phyloP scores from a whole-genome alignment of 2,888 invertebrate genomes.

The Isoperla grammatica region DNA sequence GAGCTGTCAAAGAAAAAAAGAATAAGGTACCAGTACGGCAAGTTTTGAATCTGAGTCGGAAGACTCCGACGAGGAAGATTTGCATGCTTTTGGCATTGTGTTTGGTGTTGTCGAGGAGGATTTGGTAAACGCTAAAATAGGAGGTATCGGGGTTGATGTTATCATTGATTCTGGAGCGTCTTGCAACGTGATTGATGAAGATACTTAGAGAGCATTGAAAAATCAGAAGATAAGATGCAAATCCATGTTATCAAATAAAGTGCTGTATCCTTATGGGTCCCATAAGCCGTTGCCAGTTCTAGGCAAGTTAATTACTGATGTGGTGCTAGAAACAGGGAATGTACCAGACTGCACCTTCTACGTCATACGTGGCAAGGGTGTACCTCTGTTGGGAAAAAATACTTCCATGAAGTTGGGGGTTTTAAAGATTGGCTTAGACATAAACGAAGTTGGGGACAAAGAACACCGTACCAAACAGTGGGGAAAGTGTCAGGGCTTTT shows the following conservation, averaged over 20 bases:
- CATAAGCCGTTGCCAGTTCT: background rate
- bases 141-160: slow-evolving; percentile 13
- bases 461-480: too few relatives aligned
- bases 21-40: too few relatives aligned
- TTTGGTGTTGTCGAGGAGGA: too few relatives aligned
- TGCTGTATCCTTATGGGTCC: slow-evolving; percentile 15
- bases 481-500: background rate
- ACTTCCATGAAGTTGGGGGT: slow-evolving; percentile 17
- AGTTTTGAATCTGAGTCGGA: too few relatives aligned
- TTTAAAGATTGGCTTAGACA: background rate
- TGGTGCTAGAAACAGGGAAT: background rate
- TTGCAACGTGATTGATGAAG: slow-evolving; percentile 14
- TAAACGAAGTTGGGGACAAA: too few relatives aligned
- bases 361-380: slow-evolving; percentile 19
- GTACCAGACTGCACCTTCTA: slow-evolving; percentile 1
- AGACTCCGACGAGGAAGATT: too few relatives aligned
- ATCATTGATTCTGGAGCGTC: slow-evolving; percentile 20
- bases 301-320: slow-evolving; percentile 8
- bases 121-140: slow-evolving; percentile 1
- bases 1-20: too few relatives aligned
- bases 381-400: slow-evolving; percentile 15
- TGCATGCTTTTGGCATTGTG: too few relatives aligned
- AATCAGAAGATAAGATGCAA: slow-evolving; percentile 2
- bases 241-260: background rate
- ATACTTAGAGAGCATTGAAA: slow-evolving; percentile 13